A percentile compares a stretch with the other conserved stretches of the same genome.
Conservation (phyloP, 2,113 vertebrate genomes). For the Anhinga anhinga region DNA sequence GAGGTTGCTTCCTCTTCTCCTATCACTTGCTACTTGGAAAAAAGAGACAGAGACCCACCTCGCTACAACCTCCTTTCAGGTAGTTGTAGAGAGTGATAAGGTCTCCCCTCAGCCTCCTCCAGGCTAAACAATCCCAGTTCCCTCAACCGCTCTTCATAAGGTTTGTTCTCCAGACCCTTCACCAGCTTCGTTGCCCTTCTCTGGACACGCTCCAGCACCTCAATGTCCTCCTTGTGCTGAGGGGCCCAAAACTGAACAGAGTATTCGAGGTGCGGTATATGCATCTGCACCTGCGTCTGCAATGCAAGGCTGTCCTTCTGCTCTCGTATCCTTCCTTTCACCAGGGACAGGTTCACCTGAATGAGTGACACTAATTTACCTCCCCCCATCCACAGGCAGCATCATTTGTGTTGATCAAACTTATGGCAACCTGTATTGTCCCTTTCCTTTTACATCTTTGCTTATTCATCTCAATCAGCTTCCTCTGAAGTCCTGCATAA, state of each 20-base stretch:
- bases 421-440: accelerated
- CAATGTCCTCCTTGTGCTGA: accelerated
- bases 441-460: neutral
- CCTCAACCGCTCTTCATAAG: accelerated
- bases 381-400: accelerated
- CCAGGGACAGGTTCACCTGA: neutral
- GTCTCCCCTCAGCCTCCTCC: neutral
- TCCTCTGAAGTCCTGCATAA: neutral
- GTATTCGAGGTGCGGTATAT: neutral
- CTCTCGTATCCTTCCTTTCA: neutral
- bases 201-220: neutral
- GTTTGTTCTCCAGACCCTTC: accelerated
- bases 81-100: accelerated
- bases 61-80: accelerated
- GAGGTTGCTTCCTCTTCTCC: neutral
- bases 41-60: accelerated
- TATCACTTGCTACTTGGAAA: accelerated
- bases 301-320: accelerated
- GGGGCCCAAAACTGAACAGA: neutral
- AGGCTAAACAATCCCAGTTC: neutral
- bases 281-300: too few species aligned
- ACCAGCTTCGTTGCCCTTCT: accelerated
- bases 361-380: neutral
- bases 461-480: neutral
- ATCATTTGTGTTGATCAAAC: accelerated